Evolutionary conservation across 1,140 invertebrate species (phyloP), one percentile per base, ranked within the genome.

Genomic region (Rhopalosiphum maidis): DNA sequence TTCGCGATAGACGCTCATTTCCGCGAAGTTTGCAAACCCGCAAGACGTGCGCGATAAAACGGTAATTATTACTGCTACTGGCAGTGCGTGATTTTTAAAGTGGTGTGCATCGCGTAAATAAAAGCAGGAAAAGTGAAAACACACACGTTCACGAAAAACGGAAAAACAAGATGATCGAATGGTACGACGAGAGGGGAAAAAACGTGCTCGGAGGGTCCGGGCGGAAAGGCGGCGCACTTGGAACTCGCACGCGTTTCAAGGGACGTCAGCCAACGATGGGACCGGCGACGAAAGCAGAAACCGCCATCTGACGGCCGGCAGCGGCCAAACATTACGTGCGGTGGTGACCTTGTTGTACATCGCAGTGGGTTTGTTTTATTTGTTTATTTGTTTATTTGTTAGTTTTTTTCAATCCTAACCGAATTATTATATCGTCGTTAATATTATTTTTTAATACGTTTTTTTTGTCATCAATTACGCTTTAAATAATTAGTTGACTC

Each of bases 201-300:
- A 46, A 48, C 85, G 68, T 48, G 18, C 43, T 46, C 60, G n/a
- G 22, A 51, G n/a, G 68, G 77, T 91, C 77, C 90, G 90, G 46
- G n/a, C 68, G 21, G 8, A 83, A 54, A 82, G 91, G 51, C 77
- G 35, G 82, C 82, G 91, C 91, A 86, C 91, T 93, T 54, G 48
- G 77, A 54, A 93, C 91, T 93, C 91, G 22, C 91, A 90, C 48
- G 35, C 82, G 91, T 51, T 93, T 93, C 23, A 86, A 93, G 91
- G 91, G 91, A 91, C 43, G 25, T 18, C 22, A 77, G 48, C 48
- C 43, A n/a, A 51, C 48, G 85, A 43, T 82, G 77, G 43, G 68
- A 85, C 68, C 43, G 83, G 37, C 90, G 48, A 51, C 91, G 82
- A 37, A 18, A 41, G 91, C 37, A 51, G 22, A 35, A 54, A 54